phyloP scores from a whole-genome alignment of 2,113 vertebrate species.

The Tinamus guttatus region DNA sequence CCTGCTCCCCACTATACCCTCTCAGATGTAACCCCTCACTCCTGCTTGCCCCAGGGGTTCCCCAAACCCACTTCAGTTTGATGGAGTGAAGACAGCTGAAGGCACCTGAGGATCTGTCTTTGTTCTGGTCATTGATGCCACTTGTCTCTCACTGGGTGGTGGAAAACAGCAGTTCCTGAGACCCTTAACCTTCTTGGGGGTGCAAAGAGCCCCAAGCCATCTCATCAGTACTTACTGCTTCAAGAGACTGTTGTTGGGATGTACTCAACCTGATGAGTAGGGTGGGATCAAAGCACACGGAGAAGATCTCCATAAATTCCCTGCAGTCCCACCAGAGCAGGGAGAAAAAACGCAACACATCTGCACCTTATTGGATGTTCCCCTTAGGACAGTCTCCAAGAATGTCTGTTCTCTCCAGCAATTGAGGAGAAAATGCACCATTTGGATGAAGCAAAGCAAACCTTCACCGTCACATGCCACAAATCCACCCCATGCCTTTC shows the following conservation, averaged over 20 bases:
- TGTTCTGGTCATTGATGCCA: fast-evolving
- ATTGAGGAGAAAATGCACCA: background rate
- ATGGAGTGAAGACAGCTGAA: background rate
- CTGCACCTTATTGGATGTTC: background rate
- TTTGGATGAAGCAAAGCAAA: background rate
- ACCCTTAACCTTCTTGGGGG: background rate
- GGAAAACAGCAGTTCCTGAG: background rate
- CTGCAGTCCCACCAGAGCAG: background rate
- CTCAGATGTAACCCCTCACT: no score
- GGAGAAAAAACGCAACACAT: background rate
- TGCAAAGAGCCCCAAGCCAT: background rate
- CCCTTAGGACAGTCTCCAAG: background rate
- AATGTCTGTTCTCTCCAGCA: background rate
- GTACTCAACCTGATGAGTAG: fast-evolving
- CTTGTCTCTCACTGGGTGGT: background rate
- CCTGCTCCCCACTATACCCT: background rate
- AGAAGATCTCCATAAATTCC: background rate
- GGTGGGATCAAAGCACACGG: background rate
- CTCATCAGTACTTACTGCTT: background rate
- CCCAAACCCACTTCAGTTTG: background rate
- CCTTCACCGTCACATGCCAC: background rate
- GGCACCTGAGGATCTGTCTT: background rate
- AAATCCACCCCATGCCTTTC: background rate
- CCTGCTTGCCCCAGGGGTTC: background rate
- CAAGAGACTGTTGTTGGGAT: background rate